Evolutionary conservation across 1,140 invertebrate species (phyloP).

Genomic region (Drosophila baimaii): DNA sequence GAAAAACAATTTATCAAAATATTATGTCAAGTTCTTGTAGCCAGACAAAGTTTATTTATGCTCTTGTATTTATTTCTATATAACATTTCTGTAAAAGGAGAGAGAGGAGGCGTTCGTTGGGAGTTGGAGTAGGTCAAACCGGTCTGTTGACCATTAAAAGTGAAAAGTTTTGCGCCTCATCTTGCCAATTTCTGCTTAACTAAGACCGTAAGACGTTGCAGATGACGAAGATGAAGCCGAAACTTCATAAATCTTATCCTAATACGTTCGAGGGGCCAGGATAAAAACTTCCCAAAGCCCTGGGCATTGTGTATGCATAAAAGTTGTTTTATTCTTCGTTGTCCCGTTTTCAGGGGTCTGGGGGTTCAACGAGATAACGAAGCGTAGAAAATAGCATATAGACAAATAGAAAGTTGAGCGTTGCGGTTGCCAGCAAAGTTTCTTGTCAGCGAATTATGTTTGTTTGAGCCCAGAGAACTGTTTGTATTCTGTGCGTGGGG

Average conservation of each 20-base stretch:
- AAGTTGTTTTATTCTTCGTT: slow-evolving; percentile 60
- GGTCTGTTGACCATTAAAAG: slow-evolving; percentile 76
- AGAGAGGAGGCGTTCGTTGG: neutral
- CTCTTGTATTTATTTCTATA: slow-evolving; percentile 54
- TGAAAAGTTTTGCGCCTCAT: slow-evolving; percentile 69
- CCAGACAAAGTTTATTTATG: slow-evolving; percentile 61
- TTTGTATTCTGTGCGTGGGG: neutral
- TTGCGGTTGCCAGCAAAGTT: slow-evolving; percentile 27
- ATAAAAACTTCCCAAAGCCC: slow-evolving; percentile 72
- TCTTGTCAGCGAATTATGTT: slow-evolving; percentile 39
- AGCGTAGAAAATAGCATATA: slow-evolving; percentile 48
- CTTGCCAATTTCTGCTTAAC: slow-evolving; percentile 51
- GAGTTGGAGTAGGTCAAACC: slow-evolving; percentile 54
- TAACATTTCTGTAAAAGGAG: slow-evolving; percentile 48
- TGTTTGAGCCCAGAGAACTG: neutral
- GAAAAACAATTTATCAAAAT: slow-evolving; percentile 79
- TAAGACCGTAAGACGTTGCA: slow-evolving; percentile 43
- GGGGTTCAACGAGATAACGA: slow-evolving; percentile 67
- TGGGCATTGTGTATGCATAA: slow-evolving; percentile 73
- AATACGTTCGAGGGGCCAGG: slow-evolving; percentile 52
- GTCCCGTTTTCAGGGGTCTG: slow-evolving; percentile 1
- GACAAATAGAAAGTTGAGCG: slow-evolving; percentile 43
- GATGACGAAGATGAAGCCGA: slow-evolving; percentile 53
- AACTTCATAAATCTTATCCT: slow-evolving; percentile 80
- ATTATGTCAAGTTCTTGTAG: slow-evolving; percentile 69